phyloP scores from a whole-genome alignment of 92 coral and sea anemone genomes.

The Phenganax stokvisi region DNA sequence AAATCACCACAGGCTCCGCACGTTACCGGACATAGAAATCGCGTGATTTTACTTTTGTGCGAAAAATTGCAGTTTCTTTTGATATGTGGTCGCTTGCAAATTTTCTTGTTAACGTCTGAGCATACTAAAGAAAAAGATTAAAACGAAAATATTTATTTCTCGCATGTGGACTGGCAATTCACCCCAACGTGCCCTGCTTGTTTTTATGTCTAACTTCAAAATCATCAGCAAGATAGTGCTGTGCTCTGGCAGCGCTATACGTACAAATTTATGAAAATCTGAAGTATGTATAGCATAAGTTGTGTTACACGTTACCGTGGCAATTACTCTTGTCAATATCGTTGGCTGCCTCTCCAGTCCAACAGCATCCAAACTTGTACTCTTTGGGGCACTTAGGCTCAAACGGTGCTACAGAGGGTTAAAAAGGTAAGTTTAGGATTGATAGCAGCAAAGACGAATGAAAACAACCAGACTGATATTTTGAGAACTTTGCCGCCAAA shows the following conservation, averaged over 20 bases:
- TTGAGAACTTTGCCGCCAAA: too few species aligned
- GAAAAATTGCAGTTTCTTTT: background rate
- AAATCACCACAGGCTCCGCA: constrained; percentile 19
- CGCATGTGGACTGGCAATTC: too few species aligned
- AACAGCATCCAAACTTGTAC: constrained; percentile 1
- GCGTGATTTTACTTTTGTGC: background rate
- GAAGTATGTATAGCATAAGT: too few species aligned
- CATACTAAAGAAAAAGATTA: background rate
- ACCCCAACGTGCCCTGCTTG: too few species aligned
- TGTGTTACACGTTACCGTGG: background rate
- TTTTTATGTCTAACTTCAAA: too few species aligned
- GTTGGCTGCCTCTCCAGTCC: constrained; percentile 1
- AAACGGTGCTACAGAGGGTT: constrained; percentile 7
- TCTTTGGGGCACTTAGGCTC: constrained; percentile 16
- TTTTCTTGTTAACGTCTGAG: background rate
- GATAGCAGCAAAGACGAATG: background rate
- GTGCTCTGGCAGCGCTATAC: too few species aligned
- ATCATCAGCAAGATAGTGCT: too few species aligned
- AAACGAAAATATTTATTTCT: too few species aligned
- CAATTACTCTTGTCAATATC: constrained; percentile 1
- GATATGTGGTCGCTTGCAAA: background rate
- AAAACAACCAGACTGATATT: too few species aligned
- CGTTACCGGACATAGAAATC: background rate
- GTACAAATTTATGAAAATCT: too few species aligned
- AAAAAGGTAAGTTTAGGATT: background rate